Evolutionary conservation across 1,140 invertebrate genomes (phyloP), one percentile per base, ranked within the genome.

Genomic region (Notospermus geniculatus): DNA sequence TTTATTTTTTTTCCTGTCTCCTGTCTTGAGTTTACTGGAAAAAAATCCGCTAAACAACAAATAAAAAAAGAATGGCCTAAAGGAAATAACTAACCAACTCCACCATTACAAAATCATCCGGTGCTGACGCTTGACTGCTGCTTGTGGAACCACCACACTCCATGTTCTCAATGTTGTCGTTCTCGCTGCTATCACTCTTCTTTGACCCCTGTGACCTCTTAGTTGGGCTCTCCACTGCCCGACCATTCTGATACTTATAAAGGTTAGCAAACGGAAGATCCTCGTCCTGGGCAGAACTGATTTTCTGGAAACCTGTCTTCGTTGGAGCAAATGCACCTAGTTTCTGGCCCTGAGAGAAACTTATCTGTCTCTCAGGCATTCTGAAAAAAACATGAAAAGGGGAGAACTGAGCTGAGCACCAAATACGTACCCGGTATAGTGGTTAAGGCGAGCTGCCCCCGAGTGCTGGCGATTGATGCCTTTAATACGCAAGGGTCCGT

Each of bases 61-160:
- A n/a, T n/a, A n/a, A n/a, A n/a, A n/a, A n/a, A n/a, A n/a, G n/a
- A n/a, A n/a, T n/a, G n/a, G n/a, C n/a, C n/a, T n/a, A n/a, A n/a
- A n/a, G n/a, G n/a, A n/a, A n/a, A n/a, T 50, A n/a, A 62, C 68
- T 30, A 59, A 73, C 73, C 69, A 72, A 54, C 80, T 89, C 88
- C 81, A 89, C 86, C 85, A 89, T 87, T 77, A 89, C 88, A 85
- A 89, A 89, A 79, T 88, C 88, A 68, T 88, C 87, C 67, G 85
- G 83, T 56, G 82, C 83, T 66, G 85, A 86, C 50, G 81, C 82
- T 52, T 64, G 60, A 58, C 65, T 72, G 46, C 46, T 64, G 15
- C 25, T 27, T 9, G n/a, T 27, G n/a, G 46, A 50, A 19, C 25
- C 46, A 50, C 25, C 25, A n/a, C 60, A 56, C 29, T 62, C 58